These are phyloP conservation scores for Phymastichus coffea DNA, from an alignment of 1,140 invertebrate genomes.

Conservation along the genomic window DNA sequence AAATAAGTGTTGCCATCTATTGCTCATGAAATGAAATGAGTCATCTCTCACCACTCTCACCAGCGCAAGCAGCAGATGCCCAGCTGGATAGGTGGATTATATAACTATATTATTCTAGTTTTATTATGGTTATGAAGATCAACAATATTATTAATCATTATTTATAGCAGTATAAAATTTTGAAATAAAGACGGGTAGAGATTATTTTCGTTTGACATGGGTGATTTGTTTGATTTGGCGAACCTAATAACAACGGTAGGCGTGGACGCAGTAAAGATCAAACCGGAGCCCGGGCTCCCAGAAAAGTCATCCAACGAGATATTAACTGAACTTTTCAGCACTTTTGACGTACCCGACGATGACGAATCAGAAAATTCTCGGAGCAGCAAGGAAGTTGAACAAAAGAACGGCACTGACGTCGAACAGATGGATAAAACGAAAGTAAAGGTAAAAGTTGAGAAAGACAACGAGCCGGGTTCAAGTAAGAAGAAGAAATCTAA, in stretches of 20 bases:
- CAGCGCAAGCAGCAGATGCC: too few relatives aligned
- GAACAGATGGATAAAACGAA: slow-evolving; percentile 51
- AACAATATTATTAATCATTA: too few relatives aligned
- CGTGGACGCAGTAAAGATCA: slow-evolving; percentile 54
- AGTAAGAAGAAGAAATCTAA: slow-evolving; percentile 53
- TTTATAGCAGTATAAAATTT: too few relatives aligned
- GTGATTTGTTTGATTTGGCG: slow-evolving; percentile 51
- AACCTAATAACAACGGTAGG: slow-evolving; percentile 53
- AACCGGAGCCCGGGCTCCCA: slow-evolving; percentile 52
- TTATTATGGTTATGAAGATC: too few relatives aligned
- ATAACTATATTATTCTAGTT: too few relatives aligned
- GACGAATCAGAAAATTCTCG: slow-evolving; percentile 16
- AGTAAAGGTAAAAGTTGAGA: slow-evolving; percentile 59
- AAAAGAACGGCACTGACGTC: slow-evolving; percentile 30
- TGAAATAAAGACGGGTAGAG: too few relatives aligned
- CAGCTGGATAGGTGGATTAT: too few relatives aligned
- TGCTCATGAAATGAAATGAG: too few relatives aligned
- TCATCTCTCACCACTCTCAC: too few relatives aligned
- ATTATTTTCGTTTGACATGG: too few relatives aligned
- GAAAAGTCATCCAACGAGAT: slow-evolving; percentile 76
- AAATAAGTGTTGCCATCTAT: too few relatives aligned
- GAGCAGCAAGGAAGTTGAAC: slow-evolving; percentile 41
- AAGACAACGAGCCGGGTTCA: slow-evolving; percentile 47
- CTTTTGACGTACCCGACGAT: slow-evolving; percentile 61
- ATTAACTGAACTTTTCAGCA: slow-evolving; percentile 74